These are phyloP conservation scores for Sesia apiformis DNA, from an alignment of 2,888 invertebrate genomes.

Conservation along the genomic window DNA sequence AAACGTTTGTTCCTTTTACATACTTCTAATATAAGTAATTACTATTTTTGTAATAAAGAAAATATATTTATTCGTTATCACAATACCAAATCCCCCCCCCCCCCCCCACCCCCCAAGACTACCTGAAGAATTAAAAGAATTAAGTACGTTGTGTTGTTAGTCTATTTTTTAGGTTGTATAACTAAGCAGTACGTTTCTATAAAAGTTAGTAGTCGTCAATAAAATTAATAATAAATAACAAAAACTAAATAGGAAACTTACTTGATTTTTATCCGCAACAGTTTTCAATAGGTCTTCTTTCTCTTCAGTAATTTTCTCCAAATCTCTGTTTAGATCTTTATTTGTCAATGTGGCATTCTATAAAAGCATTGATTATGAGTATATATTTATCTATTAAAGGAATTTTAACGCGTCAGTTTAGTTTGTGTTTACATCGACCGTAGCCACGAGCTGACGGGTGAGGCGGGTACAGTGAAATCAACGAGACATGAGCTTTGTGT, in stretches of 20 bases:
- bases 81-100: too few relatives aligned
- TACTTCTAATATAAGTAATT: background rate
- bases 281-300: constrained; percentile 11
- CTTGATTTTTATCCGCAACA: constrained; percentile 14
- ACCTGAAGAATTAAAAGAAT: too few relatives aligned
- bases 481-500: too few relatives aligned
- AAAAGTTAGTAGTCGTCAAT: too few relatives aligned
- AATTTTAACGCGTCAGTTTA: background rate
- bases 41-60: too few relatives aligned
- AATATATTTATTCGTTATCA: too few relatives aligned
- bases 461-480: too few relatives aligned
- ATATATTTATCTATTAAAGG: background rate
- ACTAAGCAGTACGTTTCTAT: background rate
- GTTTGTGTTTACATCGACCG: too few relatives aligned
- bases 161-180: background rate
- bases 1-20: too few relatives aligned
- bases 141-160: too few relatives aligned
- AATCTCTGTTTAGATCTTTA: constrained; percentile 11
- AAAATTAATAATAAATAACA: background rate
- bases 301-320: constrained; percentile 8
- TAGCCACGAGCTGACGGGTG: too few relatives aligned
- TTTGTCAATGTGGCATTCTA: constrained; percentile 12
- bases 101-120: background rate
- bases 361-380: background rate
- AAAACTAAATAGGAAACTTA: constrained; percentile 5